phyloP scores from a whole-genome alignment of 1,140 invertebrate genomes.

The Gonioctena quinquepunctata region DNA sequence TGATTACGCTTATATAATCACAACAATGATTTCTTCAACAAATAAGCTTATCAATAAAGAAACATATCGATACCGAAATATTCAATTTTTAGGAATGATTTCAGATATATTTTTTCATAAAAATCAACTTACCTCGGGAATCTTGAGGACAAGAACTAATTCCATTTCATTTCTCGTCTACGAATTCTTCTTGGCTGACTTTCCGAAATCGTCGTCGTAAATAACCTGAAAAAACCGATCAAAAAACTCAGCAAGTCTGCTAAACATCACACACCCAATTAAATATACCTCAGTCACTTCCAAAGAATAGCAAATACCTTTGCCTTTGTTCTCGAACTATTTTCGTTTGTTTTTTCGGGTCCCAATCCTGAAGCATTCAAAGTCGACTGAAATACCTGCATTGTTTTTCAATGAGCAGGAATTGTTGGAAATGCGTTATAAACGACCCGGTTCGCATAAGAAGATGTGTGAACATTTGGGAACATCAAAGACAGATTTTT shows the following conservation, averaged over 20 bases:
- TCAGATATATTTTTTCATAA: no score
- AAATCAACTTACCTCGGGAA: no score
- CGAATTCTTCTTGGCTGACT: background rate
- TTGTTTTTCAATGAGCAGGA: constrained; percentile 42
- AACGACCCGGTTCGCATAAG: constrained; percentile 30
- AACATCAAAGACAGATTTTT: constrained; percentile 44
- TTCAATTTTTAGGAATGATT: no score
- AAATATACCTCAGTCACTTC: constrained; percentile 16
- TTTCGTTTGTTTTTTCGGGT: constrained; percentile 27
- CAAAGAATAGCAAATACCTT: constrained; percentile 21
- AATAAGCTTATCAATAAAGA: no score
- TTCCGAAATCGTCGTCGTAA: background rate
- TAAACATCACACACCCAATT: constrained; percentile 8
- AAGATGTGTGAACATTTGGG: constrained; percentile 41
- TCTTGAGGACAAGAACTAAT: no score
- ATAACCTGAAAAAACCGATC: background rate
- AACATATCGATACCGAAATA: no score
- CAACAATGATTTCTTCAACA: no score
- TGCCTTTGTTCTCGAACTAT: constrained; percentile 22
- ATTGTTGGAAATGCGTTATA: constrained; percentile 30
- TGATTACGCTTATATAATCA: no score
- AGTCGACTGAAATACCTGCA: constrained; percentile 34
- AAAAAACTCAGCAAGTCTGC: background rate
- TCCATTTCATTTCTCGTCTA: background rate
- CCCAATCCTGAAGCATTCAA: constrained; percentile 13